Evolutionary conservation across 2,797 vertebrate genomes (phyloP).

Genomic region (Pipistrellus pygmaeus): DNA sequence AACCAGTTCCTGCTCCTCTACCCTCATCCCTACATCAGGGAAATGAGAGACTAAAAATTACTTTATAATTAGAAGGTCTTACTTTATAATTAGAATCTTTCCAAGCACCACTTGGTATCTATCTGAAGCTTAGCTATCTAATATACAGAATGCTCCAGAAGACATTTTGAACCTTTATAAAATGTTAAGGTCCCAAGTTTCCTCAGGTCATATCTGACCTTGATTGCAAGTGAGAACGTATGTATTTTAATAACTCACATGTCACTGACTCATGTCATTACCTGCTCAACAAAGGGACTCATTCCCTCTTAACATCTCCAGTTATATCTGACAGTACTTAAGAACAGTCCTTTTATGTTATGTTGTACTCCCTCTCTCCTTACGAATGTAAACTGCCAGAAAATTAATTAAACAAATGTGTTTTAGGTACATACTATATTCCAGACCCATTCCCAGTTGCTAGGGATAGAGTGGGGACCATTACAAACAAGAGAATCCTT

Average conservation of each 20-base stretch:
- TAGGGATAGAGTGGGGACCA: background rate
- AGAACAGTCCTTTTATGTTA: background rate
- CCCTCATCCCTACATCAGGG: background rate
- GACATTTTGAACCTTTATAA: background rate
- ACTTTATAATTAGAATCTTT: constrained; percentile 24
- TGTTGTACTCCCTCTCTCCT: background rate
- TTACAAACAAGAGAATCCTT: background rate
- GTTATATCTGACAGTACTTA: constrained; percentile 16
- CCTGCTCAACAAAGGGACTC: background rate
- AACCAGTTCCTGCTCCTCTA: background rate
- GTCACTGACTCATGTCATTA: background rate
- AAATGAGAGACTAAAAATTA: no score
- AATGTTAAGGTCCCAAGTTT: background rate
- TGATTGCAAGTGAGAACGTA: background rate
- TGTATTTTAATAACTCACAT: background rate
- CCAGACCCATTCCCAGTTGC: background rate
- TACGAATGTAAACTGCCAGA: background rate
- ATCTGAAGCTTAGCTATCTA: background rate
- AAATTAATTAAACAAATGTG: constrained; percentile 27
- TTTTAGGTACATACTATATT: background rate
- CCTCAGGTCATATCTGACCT: background rate
- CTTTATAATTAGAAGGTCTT: background rate
- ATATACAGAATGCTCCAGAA: constrained; percentile 17
- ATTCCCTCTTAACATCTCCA: background rate
- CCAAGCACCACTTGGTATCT: background rate